Percentiles rank a stretch among this genome's conserved stretches.
phyloP scores from a whole-genome alignment of 2,888 invertebrate species.

The Mesorhabditis spiculigera region DNA sequence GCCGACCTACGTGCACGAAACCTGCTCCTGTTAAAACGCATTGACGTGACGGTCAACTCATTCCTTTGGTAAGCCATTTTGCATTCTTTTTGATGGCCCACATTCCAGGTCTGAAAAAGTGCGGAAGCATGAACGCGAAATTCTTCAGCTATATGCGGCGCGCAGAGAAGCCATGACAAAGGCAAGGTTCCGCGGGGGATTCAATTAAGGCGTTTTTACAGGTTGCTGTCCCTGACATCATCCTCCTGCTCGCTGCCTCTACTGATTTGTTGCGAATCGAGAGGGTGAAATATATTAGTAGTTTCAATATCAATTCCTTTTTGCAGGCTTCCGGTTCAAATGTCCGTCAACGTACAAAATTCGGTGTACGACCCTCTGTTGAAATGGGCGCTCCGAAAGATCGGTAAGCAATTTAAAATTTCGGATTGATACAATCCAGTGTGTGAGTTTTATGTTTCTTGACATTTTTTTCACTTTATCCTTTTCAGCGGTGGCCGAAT shows the following conservation, averaged over 20 bases:
- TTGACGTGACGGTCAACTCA: constrained; percentile 93
- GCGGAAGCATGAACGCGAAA: constrained; percentile 8
- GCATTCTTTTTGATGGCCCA: background rate
- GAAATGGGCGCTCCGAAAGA: constrained; percentile 23
- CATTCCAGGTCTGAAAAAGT: background rate
- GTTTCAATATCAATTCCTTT: background rate
- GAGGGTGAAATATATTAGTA: background rate
- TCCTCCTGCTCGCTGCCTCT: background rate
- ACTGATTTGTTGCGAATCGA: background rate
- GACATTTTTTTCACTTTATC: no score
- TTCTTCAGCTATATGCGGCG: background rate
- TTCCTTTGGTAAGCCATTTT: constrained; percentile 67
- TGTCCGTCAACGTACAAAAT: constrained; percentile 18
- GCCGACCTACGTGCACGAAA: constrained; percentile 30
- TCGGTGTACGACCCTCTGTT: constrained; percentile 24
- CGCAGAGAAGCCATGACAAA: background rate
- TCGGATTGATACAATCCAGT: background rate
- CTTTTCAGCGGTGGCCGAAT: constrained; percentile 25
- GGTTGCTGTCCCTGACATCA: background rate
- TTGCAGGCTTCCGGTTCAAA: background rate
- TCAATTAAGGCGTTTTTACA: background rate
- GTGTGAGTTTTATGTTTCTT: no score
- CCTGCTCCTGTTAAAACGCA: constrained; percentile 76
- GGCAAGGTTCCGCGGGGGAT: background rate
- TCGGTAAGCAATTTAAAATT: constrained; percentile 9